Base-by-base conservation (phyloP, 2,113 vertebrate species). In the Tenrec ecaudatus region DNA sequence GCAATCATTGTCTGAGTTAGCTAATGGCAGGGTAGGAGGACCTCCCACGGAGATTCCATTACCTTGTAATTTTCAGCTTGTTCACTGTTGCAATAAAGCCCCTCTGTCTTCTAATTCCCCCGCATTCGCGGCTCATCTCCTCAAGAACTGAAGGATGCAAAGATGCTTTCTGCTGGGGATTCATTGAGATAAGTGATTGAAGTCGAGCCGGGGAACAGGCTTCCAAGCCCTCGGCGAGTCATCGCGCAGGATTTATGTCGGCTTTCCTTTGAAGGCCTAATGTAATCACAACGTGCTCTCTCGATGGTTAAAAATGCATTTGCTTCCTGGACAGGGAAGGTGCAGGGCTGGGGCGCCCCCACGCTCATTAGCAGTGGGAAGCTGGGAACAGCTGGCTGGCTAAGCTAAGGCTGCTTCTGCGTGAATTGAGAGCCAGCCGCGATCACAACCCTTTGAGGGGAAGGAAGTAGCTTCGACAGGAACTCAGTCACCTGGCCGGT, bases 11-110 rank as follows among this genome's bases (percentile, higher is more conserved):
- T 47, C 96, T 97, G 96, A 97, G 97, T 98, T 96, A 96, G 98
- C 97, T 98, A 98, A 98, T 98, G 97, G 97, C 97, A 97, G 98
- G 97, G 97, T 97, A 97, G 0, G 38, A 96, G 95, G 97, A 95
- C 98, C 96, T 98, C 98, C 98, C 0, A 95, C 98, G 93, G 98
- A 84, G 97, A 97, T 98, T 95, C 98, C 98, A 98, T 98, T 98
- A 98, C 98, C 98, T 98, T 97, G 98, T 98, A 98, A 98, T 98
- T 98, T 98, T 97, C 97, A 97, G 97, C 98, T 98, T 97, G 98
- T 98, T 98, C 98, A 97, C 97, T 98, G 98, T 96, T 97, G 98
- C 98, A 97, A 94, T 97, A 96, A 98, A 98, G 96, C 96, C 95
- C 96, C 96, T 98, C 97, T 97, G 96, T 97, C 98, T 98, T 97